Conservation (phyloP, 1,140 invertebrate genomes). For the Augochlora pura region DNA sequence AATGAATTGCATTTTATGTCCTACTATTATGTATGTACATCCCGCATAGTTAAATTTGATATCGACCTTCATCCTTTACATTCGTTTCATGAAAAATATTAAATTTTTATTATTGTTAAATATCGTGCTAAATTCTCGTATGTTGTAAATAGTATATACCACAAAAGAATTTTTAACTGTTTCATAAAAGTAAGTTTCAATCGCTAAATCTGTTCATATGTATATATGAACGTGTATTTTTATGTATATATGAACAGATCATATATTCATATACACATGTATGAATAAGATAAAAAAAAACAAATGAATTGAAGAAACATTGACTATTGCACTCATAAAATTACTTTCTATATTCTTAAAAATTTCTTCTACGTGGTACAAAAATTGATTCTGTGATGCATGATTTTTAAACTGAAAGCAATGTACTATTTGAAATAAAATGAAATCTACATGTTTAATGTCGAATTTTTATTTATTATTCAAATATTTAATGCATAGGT, state of each 20-base stretch:
- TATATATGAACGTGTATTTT: no score
- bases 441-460: constrained; percentile 26
- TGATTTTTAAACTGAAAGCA: constrained; percentile 39
- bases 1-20: constrained; percentile 54
- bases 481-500: not conserved
- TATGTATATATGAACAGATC: no score
- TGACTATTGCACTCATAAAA: constrained; percentile 55
- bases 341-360: constrained; percentile 34
- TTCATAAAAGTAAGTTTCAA: constrained; percentile 49
- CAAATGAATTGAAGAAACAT: constrained; percentile 22
- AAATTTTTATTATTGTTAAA: constrained; percentile 35
- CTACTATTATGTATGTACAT: constrained; percentile 40
- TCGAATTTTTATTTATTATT: constrained; percentile 4
- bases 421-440: constrained; percentile 47
- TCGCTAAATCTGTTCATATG: constrained; percentile 27
- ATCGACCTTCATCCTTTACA: constrained; percentile 21
- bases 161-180: constrained; percentile 50
- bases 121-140: constrained; percentile 19
- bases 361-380: constrained; percentile 35
- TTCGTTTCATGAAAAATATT: constrained; percentile 21
- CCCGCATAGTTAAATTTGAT: constrained; percentile 31
- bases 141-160: constrained; percentile 54
- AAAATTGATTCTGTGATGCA: constrained; percentile 50
- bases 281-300: not conserved
- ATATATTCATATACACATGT: no score